phyloP scores from a whole-genome alignment of 53 echinoderm and acorn worm genomes.

The Antedon mediterranea region DNA sequence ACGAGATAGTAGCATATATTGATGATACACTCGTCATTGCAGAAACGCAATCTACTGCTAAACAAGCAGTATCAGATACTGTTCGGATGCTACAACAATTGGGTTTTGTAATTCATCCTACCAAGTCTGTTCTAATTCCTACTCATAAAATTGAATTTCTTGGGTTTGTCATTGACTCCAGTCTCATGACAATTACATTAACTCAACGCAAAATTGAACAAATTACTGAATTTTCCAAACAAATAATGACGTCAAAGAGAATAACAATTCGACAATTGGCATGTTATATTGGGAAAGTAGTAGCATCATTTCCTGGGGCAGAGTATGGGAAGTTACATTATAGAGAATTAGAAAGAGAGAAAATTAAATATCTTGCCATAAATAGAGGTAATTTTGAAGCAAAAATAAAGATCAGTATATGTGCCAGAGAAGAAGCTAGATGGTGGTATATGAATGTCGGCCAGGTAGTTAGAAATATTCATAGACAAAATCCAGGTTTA shows the following conservation, averaged over 20 bases:
- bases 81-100: slow-evolving; percentile 6
- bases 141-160: slow-evolving; percentile 26
- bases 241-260: neutral
- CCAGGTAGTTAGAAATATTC: neutral
- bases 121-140: slow-evolving; percentile 37
- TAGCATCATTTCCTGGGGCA: neutral
- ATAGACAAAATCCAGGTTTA: neutral
- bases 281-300: neutral
- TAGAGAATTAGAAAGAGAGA: slow-evolving; percentile 24
- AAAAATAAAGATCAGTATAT: slow-evolving; percentile 7
- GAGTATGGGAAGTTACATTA: slow-evolving; percentile 24
- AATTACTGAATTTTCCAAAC: neutral
- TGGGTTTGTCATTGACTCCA: neutral
- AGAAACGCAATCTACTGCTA: neutral
- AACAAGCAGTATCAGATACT: slow-evolving; percentile 1
- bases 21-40: slow-evolving; percentile 11
- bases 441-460: slow-evolving; percentile 22
- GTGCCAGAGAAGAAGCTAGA: slow-evolving; percentile 3
- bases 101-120: slow-evolving; percentile 34
- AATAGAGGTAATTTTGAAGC: slow-evolving; percentile 34
- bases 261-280: neutral
- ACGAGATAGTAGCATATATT: slow-evolving; percentile 9
- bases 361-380: slow-evolving; percentile 1
- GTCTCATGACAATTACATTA: neutral
- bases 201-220: neutral